A percentile compares a stretch with the other conserved stretches of the same genome.
These are phyloP conservation scores for Brachionus calyciflorus DNA, from an alignment of 1,140 invertebrate species.

Conservation along the genomic window DNA sequence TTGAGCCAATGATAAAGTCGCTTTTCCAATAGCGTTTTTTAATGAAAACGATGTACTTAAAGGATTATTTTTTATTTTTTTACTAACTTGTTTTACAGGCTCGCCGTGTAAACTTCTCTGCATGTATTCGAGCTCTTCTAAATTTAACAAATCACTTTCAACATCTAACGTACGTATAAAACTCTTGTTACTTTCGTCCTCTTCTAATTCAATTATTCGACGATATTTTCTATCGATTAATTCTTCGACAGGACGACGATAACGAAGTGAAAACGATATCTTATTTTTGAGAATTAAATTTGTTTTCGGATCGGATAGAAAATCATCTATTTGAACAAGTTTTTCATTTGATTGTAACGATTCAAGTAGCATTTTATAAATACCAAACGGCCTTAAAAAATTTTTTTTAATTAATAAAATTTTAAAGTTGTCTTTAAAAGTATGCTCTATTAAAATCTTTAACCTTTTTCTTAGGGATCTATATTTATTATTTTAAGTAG, in stretches of 20 bases:
- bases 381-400: not conserved
- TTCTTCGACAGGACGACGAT: not conserved
- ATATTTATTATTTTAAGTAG: no score
- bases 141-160: not conserved
- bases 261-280: not conserved
- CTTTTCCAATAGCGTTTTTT: constrained; percentile 29
- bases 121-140: constrained; percentile 17
- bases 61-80: not conserved
- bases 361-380: not conserved
- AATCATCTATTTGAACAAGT: constrained; percentile 10
- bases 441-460: no score
- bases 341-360: not conserved
- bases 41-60: not conserved
- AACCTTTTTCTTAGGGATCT: no score
- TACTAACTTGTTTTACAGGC: not conserved
- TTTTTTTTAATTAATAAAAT: no score
- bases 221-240: not conserved
- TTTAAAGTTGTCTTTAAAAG: no score
- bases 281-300: not conserved
- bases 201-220: not conserved
- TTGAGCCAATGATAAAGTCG: constrained; percentile 30
- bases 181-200: not conserved
- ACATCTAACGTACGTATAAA: not conserved
- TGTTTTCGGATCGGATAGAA: constrained; percentile 15
- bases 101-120: not conserved